Percentiles rank a stretch among this genome's conserved stretches.
These are phyloP conservation scores for Gymnorhina tibicen DNA, from an alignment of 2,113 vertebrate species.

Conservation along the genomic window DNA sequence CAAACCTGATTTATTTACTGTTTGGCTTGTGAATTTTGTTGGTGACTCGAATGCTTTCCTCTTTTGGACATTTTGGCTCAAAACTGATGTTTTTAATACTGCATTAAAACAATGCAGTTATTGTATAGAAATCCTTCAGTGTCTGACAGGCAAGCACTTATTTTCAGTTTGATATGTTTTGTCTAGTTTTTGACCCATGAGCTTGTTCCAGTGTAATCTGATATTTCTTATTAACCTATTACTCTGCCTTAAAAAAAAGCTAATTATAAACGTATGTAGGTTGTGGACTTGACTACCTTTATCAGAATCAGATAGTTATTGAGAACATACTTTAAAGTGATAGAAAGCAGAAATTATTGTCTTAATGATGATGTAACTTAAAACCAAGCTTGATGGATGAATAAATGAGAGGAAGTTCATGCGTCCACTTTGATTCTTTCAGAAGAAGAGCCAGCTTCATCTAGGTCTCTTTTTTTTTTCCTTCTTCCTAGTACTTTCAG, in stretches of 20 bases:
- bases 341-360: constrained; percentile 65
- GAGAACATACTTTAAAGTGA: constrained; percentile 57
- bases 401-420: constrained; percentile 47
- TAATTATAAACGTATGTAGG: constrained; percentile 63
- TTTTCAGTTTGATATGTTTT: constrained; percentile 66
- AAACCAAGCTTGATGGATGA: constrained; percentile 60
- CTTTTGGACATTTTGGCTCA: neutral
- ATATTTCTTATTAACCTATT: constrained; percentile 68
- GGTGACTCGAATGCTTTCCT: neutral
- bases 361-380: constrained; percentile 56
- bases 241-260: constrained; percentile 42
- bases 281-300: constrained; percentile 49
- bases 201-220: constrained; percentile 59
- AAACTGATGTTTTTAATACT: neutral
- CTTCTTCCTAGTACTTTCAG: neutral
- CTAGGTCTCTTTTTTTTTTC: neutral
- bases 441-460: constrained; percentile 32
- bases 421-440: constrained; percentile 10
- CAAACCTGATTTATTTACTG: neutral
- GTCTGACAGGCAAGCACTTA: constrained; percentile 41
- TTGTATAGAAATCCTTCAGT: constrained; percentile 11
- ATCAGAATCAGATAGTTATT: constrained; percentile 55
- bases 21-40: neutral
- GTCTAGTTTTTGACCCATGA: constrained; percentile 59
- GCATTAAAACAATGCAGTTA: constrained; percentile 32